A percentile compares a stretch with the other conserved stretches of the same genome.
Conservation (phyloP, 2,888 invertebrate species). For the Drosophila cyrtoloma region DNA sequence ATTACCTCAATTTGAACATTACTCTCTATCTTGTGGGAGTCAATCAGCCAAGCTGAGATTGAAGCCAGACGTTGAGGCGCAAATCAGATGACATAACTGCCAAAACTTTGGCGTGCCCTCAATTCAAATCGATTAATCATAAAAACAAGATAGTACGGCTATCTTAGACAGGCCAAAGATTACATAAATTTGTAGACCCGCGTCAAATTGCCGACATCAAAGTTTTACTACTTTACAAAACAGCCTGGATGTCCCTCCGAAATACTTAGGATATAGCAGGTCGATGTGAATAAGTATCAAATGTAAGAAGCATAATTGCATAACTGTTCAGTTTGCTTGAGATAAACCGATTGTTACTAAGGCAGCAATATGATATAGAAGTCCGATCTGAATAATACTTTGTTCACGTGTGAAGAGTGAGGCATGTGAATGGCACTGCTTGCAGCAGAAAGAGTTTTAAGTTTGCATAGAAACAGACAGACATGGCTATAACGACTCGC, state of each 20-base stretch:
- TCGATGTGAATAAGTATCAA: not conserved
- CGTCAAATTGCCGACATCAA: not conserved
- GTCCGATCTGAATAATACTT: not conserved
- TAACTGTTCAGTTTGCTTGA: not conserved
- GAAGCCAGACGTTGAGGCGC: slow-evolving; percentile 24
- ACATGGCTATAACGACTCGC: not conserved
- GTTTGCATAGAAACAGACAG: not conserved
- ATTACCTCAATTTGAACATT: slow-evolving; percentile 63
- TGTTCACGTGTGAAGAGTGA: not conserved
- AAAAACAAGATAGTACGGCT: not conserved
- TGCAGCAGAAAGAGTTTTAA: not conserved
- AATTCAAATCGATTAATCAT: not conserved
- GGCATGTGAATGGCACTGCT: not conserved
- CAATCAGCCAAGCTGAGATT: slow-evolving; percentile 52
- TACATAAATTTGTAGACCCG: not conserved
- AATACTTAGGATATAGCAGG: not conserved
- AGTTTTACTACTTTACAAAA: not conserved
- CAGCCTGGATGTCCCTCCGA: not conserved
- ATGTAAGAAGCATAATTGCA: not conserved
- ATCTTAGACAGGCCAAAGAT: not conserved
- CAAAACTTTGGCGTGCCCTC: slow-evolving; percentile 3
- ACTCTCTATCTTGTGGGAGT: slow-evolving; percentile 61
- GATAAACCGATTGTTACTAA: not conserved
- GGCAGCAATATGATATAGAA: not conserved
- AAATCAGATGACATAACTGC: slow-evolving; percentile 38